Percentiles rank a stretch among this genome's conserved stretches.
Evolutionary conservation across 2,113 vertebrate genomes (phyloP).

Genomic region (Ctenodactylus gundi): DNA sequence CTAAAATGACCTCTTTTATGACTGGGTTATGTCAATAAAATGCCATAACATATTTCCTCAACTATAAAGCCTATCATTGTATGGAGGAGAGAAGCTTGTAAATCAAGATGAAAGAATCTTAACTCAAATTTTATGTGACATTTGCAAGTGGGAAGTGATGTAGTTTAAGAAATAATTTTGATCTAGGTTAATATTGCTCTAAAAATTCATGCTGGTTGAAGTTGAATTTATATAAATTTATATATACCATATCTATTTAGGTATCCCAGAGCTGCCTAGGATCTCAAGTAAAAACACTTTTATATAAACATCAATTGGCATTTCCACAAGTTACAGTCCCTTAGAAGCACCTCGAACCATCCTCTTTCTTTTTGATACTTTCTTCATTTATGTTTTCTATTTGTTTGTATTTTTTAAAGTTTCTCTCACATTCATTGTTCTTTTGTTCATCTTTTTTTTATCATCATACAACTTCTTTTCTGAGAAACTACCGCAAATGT

Average conservation of each 20-base stretch:
- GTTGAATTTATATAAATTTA: neutral
- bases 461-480: neutral
- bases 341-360: neutral
- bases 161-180: neutral
- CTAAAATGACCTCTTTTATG: neutral
- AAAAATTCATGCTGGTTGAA: neutral
- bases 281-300: neutral
- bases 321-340: too few species aligned
- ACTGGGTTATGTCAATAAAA: conserved; percentile 33
- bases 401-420: neutral
- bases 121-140: conserved; percentile 13
- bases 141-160: conserved; percentile 39
- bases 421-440: neutral
- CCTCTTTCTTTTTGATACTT: neutral
- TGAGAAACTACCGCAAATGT: neutral
- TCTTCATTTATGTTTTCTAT: neutral
- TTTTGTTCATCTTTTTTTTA: neutral
- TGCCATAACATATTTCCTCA: neutral
- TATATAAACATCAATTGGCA: accelerated
- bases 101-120: conserved; percentile 4
- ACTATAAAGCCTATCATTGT: conserved; percentile 10
- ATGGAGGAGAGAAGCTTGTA: neutral
- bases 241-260: neutral
- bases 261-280: neutral
- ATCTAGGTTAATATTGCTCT: neutral